phyloP scores from a whole-genome alignment of 30 jellyfish, hydroid and myxozoan genomes.

The Turritopsis rubra region DNA sequence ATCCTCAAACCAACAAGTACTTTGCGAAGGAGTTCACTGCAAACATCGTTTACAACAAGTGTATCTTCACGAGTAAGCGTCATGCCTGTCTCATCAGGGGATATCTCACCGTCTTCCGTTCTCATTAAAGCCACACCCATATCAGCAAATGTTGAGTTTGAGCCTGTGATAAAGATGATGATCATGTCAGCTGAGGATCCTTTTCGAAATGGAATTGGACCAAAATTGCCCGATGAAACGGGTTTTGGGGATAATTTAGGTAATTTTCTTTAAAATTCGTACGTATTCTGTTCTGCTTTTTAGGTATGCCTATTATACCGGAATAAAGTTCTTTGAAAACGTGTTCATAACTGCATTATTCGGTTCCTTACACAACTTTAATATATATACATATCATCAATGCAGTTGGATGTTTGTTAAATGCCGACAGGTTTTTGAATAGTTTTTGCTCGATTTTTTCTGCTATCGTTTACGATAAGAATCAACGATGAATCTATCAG shows the following conservation, averaged over 20 bases:
- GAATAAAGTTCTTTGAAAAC: too few species aligned
- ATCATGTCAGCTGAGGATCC: slow-evolving; percentile 8
- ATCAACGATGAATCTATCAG: too few species aligned
- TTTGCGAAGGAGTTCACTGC: not conserved
- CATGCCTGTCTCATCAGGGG: not conserved
- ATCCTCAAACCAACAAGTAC: not conserved
- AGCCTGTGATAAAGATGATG: slow-evolving; percentile 12
- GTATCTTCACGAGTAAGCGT: slow-evolving; percentile 1
- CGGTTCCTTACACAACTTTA: too few species aligned
- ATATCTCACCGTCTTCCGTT: not conserved
- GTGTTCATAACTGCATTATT: too few species aligned
- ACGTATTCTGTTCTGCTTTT: not conserved
- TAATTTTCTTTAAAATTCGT: not conserved
- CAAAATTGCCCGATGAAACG: not conserved
- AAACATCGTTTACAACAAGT: not conserved
- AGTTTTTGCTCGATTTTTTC: too few species aligned
- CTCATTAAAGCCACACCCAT: not conserved
- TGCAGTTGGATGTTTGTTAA: too few species aligned
- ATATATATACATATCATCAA: too few species aligned
- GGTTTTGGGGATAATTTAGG: slow-evolving; percentile 7
- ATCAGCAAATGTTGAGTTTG: not conserved
- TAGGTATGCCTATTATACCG: too few species aligned
- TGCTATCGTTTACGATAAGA: too few species aligned
- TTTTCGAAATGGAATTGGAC: not conserved
- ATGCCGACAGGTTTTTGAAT: too few species aligned